Evolutionary conservation across 2,113 vertebrate genomes (phyloP).

Genomic region (Piaya cayana): DNA sequence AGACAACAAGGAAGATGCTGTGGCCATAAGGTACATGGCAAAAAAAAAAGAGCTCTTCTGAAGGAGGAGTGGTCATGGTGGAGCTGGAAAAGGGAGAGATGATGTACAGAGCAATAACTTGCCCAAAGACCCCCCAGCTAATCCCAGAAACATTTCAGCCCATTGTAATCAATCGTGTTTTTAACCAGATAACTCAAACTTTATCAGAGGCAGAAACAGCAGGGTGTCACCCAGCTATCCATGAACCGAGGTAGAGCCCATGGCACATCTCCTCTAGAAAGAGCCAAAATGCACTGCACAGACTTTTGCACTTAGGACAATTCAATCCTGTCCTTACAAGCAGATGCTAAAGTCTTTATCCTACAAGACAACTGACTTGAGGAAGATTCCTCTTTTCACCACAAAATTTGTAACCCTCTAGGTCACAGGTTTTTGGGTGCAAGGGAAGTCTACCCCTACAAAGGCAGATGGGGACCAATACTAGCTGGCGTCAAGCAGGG

Average conservation of each 20-base stretch:
- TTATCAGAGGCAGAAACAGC: not conserved
- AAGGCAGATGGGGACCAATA: fast-evolving
- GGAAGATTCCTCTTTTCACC: not conserved
- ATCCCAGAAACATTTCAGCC: not conserved
- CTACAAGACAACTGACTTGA: not conserved
- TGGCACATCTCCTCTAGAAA: not conserved
- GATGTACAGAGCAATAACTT: not conserved
- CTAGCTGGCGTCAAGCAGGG: not conserved
- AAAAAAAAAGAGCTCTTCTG: not conserved
- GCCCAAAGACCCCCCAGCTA: not conserved
- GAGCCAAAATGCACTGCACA: fast-evolving
- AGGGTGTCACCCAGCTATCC: too few species aligned
- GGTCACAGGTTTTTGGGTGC: not conserved
- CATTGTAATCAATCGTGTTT: not conserved
- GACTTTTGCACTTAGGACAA: not conserved
- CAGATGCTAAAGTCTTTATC: not conserved
- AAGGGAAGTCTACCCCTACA: not conserved
- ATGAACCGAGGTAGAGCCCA: not conserved
- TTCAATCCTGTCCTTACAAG: not conserved
- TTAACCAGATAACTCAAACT: not conserved
- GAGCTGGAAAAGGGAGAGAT: not conserved
- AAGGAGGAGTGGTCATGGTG: not conserved
- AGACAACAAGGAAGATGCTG: not conserved
- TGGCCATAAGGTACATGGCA: not conserved
- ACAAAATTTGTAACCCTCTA: not conserved